Conservation (phyloP, 2,888 invertebrate species). For the Drosophila paucipuncta region DNA sequence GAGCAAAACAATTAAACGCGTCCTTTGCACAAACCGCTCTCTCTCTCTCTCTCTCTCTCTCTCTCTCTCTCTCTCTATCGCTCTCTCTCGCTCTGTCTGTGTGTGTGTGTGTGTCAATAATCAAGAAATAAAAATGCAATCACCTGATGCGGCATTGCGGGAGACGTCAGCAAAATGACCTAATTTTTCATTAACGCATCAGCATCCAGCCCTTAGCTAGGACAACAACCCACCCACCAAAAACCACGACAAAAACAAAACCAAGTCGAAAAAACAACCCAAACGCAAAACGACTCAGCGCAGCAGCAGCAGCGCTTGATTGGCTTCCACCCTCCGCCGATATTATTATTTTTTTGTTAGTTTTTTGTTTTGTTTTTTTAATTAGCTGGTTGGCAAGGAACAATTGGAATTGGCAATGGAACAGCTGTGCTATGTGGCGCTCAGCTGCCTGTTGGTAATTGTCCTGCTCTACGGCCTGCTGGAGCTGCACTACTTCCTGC, state of each 20-base stretch:
- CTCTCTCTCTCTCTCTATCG: background rate
- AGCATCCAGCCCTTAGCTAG: conserved; percentile 44
- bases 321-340: conserved; percentile 13
- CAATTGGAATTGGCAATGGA: conserved; percentile 51
- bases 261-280: background rate
- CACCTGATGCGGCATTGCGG: conserved; percentile 53
- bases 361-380: background rate
- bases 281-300: background rate
- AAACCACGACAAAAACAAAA: background rate
- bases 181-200: conserved; percentile 47
- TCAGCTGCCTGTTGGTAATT: conserved; percentile 77
- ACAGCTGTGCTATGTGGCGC: conserved; percentile 80
- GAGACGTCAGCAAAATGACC: conserved; percentile 61
- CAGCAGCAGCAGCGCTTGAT: conserved; percentile 12
- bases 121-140: conserved; percentile 13
- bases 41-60: background rate
- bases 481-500: conserved; percentile 91
- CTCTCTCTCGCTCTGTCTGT: background rate
- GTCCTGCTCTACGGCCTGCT: conserved; percentile 88
- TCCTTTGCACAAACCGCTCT: conserved; percentile 3
- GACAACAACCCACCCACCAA: conserved; percentile 43
- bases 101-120: conserved; percentile 13
- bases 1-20: conserved; percentile 5
- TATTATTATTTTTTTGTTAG: background rate
- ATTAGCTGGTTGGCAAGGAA: conserved; percentile 8